Evolutionary conservation across 1,140 invertebrate species (phyloP).

Genomic region (Drosophila subobscura): DNA sequence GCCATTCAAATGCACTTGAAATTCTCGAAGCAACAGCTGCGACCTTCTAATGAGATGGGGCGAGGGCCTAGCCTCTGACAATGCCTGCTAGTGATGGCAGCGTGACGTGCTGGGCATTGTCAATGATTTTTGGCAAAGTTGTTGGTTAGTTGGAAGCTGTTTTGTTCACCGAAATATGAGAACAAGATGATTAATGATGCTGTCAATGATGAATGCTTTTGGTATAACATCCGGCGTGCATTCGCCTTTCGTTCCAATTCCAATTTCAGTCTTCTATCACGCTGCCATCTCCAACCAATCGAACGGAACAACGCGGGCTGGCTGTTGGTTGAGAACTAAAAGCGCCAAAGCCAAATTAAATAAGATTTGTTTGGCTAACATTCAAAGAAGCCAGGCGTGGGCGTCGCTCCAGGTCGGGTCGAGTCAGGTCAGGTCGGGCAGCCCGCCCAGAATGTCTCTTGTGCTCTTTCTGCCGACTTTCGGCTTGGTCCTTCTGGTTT

Average conservation of each 20-base stretch:
- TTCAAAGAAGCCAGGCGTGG: slow-evolving; percentile 57
- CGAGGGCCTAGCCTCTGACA: slow-evolving; percentile 12
- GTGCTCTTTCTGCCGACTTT: too few relatives aligned
- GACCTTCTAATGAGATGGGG: slow-evolving; percentile 42
- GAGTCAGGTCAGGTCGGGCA: slow-evolving; percentile 56
- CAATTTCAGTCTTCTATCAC: neutral
- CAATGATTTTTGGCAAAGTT: neutral
- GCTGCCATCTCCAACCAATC: slow-evolving; percentile 19
- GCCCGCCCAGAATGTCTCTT: slow-evolving; percentile 21
- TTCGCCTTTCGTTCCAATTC: too few relatives aligned
- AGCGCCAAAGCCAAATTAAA: slow-evolving; percentile 78
- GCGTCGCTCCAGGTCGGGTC: slow-evolving; percentile 3
- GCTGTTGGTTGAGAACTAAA: slow-evolving; percentile 20
- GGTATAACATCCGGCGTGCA: neutral
- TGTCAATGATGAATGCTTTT: slow-evolving; percentile 23
- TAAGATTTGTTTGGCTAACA: slow-evolving; percentile 80
- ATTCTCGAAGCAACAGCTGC: slow-evolving; percentile 77
- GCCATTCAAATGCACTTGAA: slow-evolving; percentile 80
- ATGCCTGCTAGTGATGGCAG: slow-evolving; percentile 34
- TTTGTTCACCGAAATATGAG: too few relatives aligned
- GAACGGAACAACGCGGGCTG: slow-evolving; percentile 11
- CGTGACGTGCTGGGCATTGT: slow-evolving; percentile 28
- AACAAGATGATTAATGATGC: slow-evolving; percentile 28
- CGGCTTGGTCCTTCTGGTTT: slow-evolving; percentile 30
- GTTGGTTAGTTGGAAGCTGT: slow-evolving; percentile 12